These are phyloP conservation scores for Micromussa lordhowensis DNA, from an alignment of 92 coral and sea anemone species.

Conservation along the genomic window DNA sequence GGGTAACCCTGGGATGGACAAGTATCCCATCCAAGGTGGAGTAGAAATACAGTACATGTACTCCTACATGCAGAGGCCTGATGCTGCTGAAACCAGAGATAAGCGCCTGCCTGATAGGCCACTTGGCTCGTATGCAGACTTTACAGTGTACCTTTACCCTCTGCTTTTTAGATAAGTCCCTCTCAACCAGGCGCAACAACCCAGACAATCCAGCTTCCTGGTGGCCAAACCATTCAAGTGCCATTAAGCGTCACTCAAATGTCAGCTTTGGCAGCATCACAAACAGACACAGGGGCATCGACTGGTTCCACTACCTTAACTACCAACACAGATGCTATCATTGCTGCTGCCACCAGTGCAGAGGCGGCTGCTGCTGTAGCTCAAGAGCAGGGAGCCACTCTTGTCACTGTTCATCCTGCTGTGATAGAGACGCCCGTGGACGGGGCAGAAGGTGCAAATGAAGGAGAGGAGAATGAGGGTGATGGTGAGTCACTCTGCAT, in stretches of 20 bases:
- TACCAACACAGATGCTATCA: slow-evolving; percentile 80
- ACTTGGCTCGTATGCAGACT: no score
- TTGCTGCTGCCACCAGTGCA: slow-evolving; percentile 81
- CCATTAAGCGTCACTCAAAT: slow-evolving; percentile 77
- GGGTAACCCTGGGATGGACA: no score
- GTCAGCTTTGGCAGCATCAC: slow-evolving; percentile 66
- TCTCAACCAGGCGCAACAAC: slow-evolving; percentile 78
- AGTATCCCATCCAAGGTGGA: no score
- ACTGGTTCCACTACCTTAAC: slow-evolving; percentile 58
- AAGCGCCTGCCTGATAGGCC: no score
- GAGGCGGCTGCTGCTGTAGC: slow-evolving; percentile 66
- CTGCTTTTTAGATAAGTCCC: slow-evolving; percentile 41
- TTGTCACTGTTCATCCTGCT: slow-evolving; percentile 62
- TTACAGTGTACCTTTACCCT: neutral
- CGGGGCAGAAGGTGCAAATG: slow-evolving; percentile 51
- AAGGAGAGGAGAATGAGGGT: slow-evolving; percentile 66
- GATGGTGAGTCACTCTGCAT: slow-evolving; percentile 45
- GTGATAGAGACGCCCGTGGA: slow-evolving; percentile 57
- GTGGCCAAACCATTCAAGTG: slow-evolving; percentile 93
- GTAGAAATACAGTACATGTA: no score
- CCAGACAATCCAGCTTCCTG: slow-evolving; percentile 90
- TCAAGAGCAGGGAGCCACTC: slow-evolving; percentile 57
- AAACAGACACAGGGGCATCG: slow-evolving; percentile 58
- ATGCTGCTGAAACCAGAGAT: no score
- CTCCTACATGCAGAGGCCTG: no score